A percentile compares a stretch with the other conserved stretches of the same genome.
phyloP scores from a whole-genome alignment of 2,888 invertebrate species.

The Athrips mouffetella region DNA sequence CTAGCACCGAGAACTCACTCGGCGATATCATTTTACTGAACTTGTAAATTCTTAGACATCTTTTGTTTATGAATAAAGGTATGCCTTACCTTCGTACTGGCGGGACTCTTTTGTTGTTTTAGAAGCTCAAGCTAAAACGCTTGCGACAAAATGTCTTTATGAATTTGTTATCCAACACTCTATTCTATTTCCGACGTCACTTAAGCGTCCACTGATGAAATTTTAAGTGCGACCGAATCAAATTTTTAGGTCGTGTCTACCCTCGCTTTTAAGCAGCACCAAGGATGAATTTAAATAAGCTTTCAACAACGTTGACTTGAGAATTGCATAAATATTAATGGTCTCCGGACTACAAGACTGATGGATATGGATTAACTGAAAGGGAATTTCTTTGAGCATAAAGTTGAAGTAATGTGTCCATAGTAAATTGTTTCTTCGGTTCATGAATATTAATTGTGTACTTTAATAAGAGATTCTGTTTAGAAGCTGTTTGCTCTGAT shows the following conservation, averaged over 20 bases:
- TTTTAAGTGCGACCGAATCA: constrained; percentile 50
- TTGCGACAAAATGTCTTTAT: constrained; percentile 21
- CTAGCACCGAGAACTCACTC: constrained; percentile 2
- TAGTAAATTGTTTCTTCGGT: constrained; percentile 27
- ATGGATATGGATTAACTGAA: constrained; percentile 56
- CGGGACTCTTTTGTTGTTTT: constrained; percentile 11
- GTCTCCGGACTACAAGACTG: constrained; percentile 49
- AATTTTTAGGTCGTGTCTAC: constrained; percentile 54
- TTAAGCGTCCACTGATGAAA: constrained; percentile 43
- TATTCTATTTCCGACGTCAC: constrained; percentile 28
- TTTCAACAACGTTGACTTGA: constrained; percentile 59
- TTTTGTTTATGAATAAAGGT: not conserved
- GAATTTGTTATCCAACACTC: constrained; percentile 31
- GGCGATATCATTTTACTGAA: not conserved
- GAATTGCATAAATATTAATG: constrained; percentile 72
- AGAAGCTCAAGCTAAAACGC: constrained; percentile 18
- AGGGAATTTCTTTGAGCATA: constrained; percentile 39
- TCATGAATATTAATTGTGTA: constrained; percentile 46
- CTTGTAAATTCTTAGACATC: not conserved
- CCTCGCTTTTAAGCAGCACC: constrained; percentile 56
- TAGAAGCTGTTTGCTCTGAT: constrained; percentile 31
- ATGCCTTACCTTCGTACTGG: not conserved
- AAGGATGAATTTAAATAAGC: constrained; percentile 72
- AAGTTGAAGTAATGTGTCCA: constrained; percentile 29
- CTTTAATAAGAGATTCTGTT: constrained; percentile 22